Evolutionary conservation across 2,797 vertebrate genomes (phyloP).

Genomic region (Menidia menidia): DNA sequence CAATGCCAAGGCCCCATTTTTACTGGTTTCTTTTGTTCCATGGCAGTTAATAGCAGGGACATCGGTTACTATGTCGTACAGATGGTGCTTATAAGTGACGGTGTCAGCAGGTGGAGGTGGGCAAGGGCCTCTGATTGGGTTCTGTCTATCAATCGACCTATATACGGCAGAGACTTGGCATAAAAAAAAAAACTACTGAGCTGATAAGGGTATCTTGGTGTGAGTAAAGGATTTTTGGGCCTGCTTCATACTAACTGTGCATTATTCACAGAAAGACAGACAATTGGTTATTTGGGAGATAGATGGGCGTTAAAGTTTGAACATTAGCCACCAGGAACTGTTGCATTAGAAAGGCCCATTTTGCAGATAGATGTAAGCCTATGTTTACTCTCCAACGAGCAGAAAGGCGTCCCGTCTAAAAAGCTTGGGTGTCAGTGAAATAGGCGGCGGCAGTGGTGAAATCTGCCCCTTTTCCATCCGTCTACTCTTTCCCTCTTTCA

Average conservation of each 20-base stretch:
- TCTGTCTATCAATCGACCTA: not conserved
- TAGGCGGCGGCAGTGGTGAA: constrained; percentile 71
- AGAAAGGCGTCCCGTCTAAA: constrained; percentile 35
- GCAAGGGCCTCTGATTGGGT: constrained; percentile 37
- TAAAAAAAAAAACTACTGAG: constrained; percentile 16
- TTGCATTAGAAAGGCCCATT: constrained; percentile 7
- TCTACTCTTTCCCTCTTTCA: constrained; percentile 74
- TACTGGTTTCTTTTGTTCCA: constrained; percentile 63
- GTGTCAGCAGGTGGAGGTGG: constrained; percentile 65
- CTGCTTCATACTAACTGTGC: constrained; percentile 16
- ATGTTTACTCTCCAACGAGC: constrained; percentile 34
- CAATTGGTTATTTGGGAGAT: constrained; percentile 1
- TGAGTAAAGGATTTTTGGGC: not conserved
- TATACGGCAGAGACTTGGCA: constrained; percentile 7
- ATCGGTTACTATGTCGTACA: constrained; percentile 75
- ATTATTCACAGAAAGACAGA: not conserved
- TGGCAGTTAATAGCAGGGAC: constrained; percentile 62
- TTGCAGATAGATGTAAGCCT: constrained; percentile 34
- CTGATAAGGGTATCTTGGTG: not conserved
- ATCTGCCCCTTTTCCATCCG: constrained; percentile 78
- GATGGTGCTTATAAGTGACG: constrained; percentile 71
- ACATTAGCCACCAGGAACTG: not conserved
- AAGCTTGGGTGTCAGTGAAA: constrained; percentile 80
- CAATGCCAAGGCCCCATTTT: constrained; percentile 56
- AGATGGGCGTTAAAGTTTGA: not conserved